Percentiles rank a stretch among this genome's conserved stretches.
These are phyloP conservation scores for Halotydeus destructor DNA, from an alignment of 1,140 invertebrate species.

Conservation along the genomic window DNA sequence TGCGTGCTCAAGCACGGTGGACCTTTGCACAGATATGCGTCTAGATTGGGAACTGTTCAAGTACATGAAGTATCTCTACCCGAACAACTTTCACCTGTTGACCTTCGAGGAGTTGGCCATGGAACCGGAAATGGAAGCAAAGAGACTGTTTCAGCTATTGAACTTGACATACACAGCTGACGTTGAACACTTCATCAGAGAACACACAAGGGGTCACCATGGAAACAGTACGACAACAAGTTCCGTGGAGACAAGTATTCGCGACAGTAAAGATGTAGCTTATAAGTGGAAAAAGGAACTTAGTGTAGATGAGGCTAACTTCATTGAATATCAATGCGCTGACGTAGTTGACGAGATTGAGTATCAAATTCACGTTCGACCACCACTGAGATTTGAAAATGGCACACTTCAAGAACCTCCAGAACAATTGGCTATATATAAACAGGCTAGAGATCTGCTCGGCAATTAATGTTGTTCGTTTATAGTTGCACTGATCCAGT, in stretches of 20 bases:
- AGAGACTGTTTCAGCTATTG: conserved; percentile 51
- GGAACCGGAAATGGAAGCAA: conserved; percentile 42
- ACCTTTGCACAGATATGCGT: conserved; percentile 57
- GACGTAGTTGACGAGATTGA: too few relatives aligned
- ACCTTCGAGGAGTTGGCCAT: conserved; percentile 59
- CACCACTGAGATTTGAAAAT: too few relatives aligned
- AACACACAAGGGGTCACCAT: too few relatives aligned
- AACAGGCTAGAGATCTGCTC: too few relatives aligned
- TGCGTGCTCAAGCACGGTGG: conserved; percentile 53
- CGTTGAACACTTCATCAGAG: conserved; percentile 14
- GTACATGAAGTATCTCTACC: conserved; percentile 40
- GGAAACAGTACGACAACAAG: background rate
- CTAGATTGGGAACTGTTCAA: conserved; percentile 39
- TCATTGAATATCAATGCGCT: too few relatives aligned
- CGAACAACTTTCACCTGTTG: conserved; percentile 32
- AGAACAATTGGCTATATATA: too few relatives aligned
- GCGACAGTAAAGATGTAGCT: background rate
- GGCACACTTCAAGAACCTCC: too few relatives aligned
- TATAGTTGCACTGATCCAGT: too few relatives aligned
- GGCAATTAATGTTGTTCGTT: too few relatives aligned
- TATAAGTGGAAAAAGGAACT: background rate
- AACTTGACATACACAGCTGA: conserved; percentile 27
- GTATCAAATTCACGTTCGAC: too few relatives aligned
- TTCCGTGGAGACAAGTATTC: background rate
- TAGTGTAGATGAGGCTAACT: too few relatives aligned